Evolutionary conservation across 2,888 invertebrate genomes (phyloP).

Genomic region (Thymelicus acteon): DNA sequence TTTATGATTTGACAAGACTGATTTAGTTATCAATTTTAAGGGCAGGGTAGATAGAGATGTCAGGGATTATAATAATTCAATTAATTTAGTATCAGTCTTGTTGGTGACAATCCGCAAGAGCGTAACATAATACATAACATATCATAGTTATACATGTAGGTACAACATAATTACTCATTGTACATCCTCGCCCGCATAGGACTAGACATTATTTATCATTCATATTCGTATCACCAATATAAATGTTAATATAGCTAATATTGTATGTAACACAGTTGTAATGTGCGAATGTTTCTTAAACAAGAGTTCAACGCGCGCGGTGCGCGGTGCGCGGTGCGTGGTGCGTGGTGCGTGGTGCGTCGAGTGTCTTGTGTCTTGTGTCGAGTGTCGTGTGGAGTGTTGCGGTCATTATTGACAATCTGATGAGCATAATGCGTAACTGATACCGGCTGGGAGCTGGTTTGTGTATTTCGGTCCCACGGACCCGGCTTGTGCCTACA

Average conservation of each 20-base stretch:
- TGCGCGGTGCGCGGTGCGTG: too few species aligned
- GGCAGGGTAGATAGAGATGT: too few species aligned
- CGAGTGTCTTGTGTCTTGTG: background rate
- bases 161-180: too few species aligned
- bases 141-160: too few species aligned
- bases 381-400: background rate
- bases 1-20: too few species aligned
- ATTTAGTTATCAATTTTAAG: too few species aligned
- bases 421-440: slow-evolving; percentile 25
- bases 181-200: too few species aligned
- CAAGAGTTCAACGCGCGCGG: slow-evolving; percentile 45
- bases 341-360: background rate
- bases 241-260: background rate
- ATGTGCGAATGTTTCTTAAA: slow-evolving; percentile 15
- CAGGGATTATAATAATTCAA: too few species aligned
- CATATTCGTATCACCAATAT: background rate
- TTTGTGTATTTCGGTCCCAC: slow-evolving; percentile 24
- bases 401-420: slow-evolving; percentile 21
- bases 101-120: too few species aligned
- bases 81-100: too few species aligned
- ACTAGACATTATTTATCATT: too few species aligned
- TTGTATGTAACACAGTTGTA: background rate
- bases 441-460: slow-evolving; percentile 19
- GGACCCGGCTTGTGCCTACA: background rate
- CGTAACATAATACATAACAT: too few species aligned